A percentile compares a stretch with the other conserved stretches of the same genome.
Conservation (phyloP, 1,140 invertebrate species). For the Calliphora vicina region DNA sequence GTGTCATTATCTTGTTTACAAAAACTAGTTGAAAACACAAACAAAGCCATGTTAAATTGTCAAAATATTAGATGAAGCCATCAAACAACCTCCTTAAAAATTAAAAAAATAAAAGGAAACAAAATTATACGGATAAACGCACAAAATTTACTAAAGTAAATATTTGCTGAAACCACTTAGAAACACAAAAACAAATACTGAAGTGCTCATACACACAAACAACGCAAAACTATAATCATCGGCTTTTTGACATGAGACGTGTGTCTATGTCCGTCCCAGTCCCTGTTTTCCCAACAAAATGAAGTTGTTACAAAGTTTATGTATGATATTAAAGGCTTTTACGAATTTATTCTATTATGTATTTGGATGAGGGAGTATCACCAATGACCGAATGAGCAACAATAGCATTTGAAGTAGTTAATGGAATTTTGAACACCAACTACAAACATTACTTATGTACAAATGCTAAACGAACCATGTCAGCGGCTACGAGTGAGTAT, state of each 20-base stretch:
- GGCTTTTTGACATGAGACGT: conserved; percentile 8
- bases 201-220: not conserved
- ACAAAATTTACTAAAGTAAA: not conserved
- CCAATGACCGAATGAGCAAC: conserved; percentile 1
- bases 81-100: not conserved
- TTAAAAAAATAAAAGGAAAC: not conserved
- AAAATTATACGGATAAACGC: not conserved
- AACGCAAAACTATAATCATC: conserved; percentile 7
- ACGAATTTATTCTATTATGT: not conserved
- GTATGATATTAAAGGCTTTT: not conserved
- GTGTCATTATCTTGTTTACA: not conserved
- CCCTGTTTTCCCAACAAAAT: not conserved
- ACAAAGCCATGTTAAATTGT: not conserved
- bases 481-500: not conserved
- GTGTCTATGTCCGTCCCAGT: not conserved
- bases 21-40: not conserved
- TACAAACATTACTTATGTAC: not conserved
- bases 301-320: not conserved
- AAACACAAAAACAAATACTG: too few relatives aligned
- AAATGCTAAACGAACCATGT: not conserved
- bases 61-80: not conserved
- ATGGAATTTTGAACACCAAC: not conserved
- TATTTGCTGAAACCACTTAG: too few relatives aligned
- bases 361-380: not conserved
- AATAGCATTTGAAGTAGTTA: not conserved